phyloP scores from a whole-genome alignment of 2,888 invertebrate genomes.

The Leucophenga maculata region DNA sequence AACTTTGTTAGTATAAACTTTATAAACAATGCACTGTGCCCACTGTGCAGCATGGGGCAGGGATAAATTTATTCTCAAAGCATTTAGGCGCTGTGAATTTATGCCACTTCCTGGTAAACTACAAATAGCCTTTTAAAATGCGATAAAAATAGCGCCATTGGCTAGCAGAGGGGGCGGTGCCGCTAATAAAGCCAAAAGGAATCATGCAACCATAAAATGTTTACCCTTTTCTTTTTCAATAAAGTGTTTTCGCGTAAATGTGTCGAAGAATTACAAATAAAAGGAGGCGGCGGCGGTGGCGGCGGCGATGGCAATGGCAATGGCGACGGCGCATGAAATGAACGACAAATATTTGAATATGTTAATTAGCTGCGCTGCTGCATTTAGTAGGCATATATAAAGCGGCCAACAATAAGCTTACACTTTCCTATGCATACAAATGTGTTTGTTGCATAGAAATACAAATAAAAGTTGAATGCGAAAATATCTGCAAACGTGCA shows the following conservation, averaged over 20 bases:
- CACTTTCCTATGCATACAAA: constrained; percentile 26
- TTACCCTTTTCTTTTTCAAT: constrained; percentile 32
- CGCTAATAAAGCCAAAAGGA: constrained; percentile 45
- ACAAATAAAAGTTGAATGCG: constrained; percentile 40
- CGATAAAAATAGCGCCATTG: constrained; percentile 66
- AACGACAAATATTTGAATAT: constrained; percentile 63
- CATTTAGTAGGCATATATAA: too few species aligned
- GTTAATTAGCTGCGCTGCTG: constrained; percentile 58
- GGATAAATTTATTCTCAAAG: constrained; percentile 65
- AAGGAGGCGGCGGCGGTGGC: neutral
- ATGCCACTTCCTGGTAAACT: constrained; percentile 67
- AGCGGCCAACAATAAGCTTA: neutral
- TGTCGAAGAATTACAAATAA: constrained; percentile 9
- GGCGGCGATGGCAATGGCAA: neutral
- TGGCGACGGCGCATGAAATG: neutral
- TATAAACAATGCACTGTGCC: neutral
- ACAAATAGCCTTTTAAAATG: constrained; percentile 68
- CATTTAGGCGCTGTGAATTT: constrained; percentile 62
- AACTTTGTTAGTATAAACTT: too few species aligned
- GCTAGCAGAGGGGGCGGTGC: constrained; percentile 38
- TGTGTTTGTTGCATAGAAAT: constrained; percentile 26
- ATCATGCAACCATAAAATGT: constrained; percentile 65
- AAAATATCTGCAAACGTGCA: constrained; percentile 58
- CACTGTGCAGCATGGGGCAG: neutral
- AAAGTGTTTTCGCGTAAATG: constrained; percentile 12